Conservation (phyloP, 2,797 vertebrate genomes). For the Neosilurus mollespiculum region DNA sequence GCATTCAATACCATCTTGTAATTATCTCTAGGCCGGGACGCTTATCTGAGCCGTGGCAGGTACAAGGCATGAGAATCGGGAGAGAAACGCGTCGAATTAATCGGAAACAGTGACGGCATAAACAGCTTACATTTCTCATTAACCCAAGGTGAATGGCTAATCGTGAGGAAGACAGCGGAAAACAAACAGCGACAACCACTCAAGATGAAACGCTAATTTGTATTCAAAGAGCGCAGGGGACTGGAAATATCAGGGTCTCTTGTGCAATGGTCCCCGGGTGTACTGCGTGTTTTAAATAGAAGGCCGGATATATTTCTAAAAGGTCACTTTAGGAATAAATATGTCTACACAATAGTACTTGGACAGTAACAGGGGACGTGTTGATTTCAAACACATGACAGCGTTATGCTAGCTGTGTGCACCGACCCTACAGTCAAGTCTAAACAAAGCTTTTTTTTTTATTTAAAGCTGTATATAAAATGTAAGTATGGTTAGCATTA, state of each 20-base stretch:
- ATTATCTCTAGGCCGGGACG: slow-evolving; percentile 46
- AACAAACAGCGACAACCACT: slow-evolving; percentile 47
- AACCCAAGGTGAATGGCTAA: slow-evolving; percentile 55
- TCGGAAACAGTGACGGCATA: slow-evolving; percentile 46
- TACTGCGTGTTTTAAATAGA: neutral
- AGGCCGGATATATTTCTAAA: slow-evolving; percentile 9
- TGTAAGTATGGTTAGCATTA: no score
- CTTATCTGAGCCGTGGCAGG: slow-evolving; percentile 49
- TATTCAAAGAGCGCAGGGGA: slow-evolving; percentile 21
- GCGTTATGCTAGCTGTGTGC: slow-evolving; percentile 8
- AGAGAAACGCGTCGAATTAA: slow-evolving; percentile 48
- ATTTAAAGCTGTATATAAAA: no score
- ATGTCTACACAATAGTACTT: neutral
- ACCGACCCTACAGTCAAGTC: slow-evolving; percentile 2
- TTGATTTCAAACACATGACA: neutral
- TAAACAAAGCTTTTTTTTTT: neutral
- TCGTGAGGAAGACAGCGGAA: slow-evolving; percentile 46
- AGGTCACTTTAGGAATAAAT: slow-evolving; percentile 21
- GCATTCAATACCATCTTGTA: slow-evolving; percentile 42
- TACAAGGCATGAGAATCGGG: slow-evolving; percentile 37
- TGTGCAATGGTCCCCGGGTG: slow-evolving; percentile 20
- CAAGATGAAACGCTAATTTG: slow-evolving; percentile 23
- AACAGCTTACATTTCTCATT: slow-evolving; percentile 58
- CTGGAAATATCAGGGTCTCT: slow-evolving; percentile 2
- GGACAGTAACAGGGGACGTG: slow-evolving; percentile 21